A percentile compares a stretch with the other conserved stretches of the same genome.
These are phyloP conservation scores for Chelmon rostratus DNA, from an alignment of 2,797 vertebrate species.

Conservation along the genomic window DNA sequence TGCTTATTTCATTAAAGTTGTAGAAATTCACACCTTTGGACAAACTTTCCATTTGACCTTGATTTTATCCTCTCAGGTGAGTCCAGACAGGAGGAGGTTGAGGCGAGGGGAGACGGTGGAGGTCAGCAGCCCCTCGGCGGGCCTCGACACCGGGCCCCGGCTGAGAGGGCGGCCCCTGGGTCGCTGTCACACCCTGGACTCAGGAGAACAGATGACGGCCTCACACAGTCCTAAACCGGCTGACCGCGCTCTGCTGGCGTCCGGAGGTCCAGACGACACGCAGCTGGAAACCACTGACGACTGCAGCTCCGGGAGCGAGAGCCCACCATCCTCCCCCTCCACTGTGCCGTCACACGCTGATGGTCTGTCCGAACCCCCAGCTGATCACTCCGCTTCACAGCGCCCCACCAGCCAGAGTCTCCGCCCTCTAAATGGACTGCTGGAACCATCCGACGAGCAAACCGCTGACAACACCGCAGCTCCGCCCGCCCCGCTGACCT, in stretches of 20 bases:
- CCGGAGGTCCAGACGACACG: not conserved
- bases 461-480: not conserved
- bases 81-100: constrained; percentile 66
- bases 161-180: constrained; percentile 61
- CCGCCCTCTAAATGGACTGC: not conserved
- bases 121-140: constrained; percentile 49
- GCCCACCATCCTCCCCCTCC: not conserved
- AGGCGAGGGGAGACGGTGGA: constrained; percentile 82
- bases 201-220: constrained; percentile 33
- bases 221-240: not conserved
- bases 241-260: not conserved
- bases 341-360: not conserved
- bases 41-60: not conserved
- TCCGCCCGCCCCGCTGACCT: not conserved
- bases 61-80: constrained; percentile 55
- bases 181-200: constrained; percentile 83
- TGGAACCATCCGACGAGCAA: not conserved
- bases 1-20: not conserved
- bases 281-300: constrained; percentile 5
- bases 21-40: not conserved
- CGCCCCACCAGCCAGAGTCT: not conserved
- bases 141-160: not conserved
- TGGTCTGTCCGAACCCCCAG: not conserved
- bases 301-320: constrained; percentile 15
- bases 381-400: not conserved